phyloP scores from a whole-genome alignment of 1,140 invertebrate species.

The Schlechtendalia chinensis region DNA sequence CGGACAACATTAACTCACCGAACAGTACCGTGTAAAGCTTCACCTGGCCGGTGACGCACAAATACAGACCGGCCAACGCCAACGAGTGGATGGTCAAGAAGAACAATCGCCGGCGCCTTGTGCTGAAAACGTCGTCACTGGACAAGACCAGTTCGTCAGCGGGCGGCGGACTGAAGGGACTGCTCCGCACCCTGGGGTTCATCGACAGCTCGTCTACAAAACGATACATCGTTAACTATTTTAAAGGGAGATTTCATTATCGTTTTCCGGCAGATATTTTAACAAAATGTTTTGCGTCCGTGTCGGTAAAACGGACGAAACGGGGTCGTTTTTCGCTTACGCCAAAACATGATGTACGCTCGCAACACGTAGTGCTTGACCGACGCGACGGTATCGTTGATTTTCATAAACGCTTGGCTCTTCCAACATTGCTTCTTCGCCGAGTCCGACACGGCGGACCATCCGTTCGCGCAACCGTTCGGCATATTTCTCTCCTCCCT shows the following conservation, averaged over 20 bases:
- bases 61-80: constrained; percentile 49
- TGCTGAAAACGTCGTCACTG: constrained; percentile 35
- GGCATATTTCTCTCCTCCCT: constrained; percentile 17
- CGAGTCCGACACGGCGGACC: constrained; percentile 4
- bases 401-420: constrained; percentile 14
- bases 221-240: no score
- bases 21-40: constrained; percentile 50
- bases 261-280: no score
- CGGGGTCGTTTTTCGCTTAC: no score
- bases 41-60: constrained; percentile 50
- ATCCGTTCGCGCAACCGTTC: constrained; percentile 35
- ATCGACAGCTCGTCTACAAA: constrained; percentile 51
- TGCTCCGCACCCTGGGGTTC: constrained; percentile 49
- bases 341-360: constrained; percentile 40
- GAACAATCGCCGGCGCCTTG: constrained; percentile 50
- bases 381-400: constrained; percentile 5
- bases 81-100: constrained; percentile 48
- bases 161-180: constrained; percentile 48
- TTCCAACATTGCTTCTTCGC: constrained; percentile 17
- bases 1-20: constrained; percentile 29
- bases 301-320: no score
- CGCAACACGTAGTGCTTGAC: constrained; percentile 25
- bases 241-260: no score
- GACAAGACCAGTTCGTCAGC: constrained; percentile 49
- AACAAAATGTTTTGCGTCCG: no score